Evolutionary conservation across 1,140 invertebrate genomes (phyloP).

Genomic region (Ips nitidus): DNA sequence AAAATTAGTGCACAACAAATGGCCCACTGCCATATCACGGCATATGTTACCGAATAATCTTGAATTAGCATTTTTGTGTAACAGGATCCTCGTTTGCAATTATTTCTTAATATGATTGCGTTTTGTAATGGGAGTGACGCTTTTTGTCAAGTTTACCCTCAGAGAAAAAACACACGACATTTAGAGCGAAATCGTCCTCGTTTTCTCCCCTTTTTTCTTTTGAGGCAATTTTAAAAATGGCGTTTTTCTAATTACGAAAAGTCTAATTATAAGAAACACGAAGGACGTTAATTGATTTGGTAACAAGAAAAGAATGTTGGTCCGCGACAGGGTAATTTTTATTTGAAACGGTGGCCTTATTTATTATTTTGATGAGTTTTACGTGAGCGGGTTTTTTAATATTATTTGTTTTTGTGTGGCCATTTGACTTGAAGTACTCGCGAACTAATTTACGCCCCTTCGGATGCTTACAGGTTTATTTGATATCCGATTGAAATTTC

Average conservation of each 20-base stretch:
- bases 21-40: constrained; percentile 44
- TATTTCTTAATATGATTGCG: constrained; percentile 5
- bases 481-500: no score
- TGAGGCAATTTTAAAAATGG: constrained; percentile 49
- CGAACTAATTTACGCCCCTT: no score
- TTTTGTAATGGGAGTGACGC: neutral
- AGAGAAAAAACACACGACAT: neutral
- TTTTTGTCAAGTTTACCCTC: neutral
- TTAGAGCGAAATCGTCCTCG: neutral
- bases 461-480: no score
- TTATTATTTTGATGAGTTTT: constrained; percentile 42
- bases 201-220: neutral
- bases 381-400: constrained; percentile 41
- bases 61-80: constrained; percentile 18
- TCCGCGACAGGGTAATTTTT: constrained; percentile 37
- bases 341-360: constrained; percentile 41
- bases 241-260: constrained; percentile 44
- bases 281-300: constrained; percentile 48
- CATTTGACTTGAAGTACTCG: no score
- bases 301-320: constrained; percentile 45
- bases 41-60: constrained; percentile 41
- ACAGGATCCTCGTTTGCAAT: constrained; percentile 5
- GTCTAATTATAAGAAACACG: constrained; percentile 48
- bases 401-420: constrained; percentile 22
- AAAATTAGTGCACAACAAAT: constrained; percentile 45